These are phyloP conservation scores for Bettongia penicillata DNA, from an alignment of 2,113 vertebrate species.

Conservation along the genomic window DNA sequence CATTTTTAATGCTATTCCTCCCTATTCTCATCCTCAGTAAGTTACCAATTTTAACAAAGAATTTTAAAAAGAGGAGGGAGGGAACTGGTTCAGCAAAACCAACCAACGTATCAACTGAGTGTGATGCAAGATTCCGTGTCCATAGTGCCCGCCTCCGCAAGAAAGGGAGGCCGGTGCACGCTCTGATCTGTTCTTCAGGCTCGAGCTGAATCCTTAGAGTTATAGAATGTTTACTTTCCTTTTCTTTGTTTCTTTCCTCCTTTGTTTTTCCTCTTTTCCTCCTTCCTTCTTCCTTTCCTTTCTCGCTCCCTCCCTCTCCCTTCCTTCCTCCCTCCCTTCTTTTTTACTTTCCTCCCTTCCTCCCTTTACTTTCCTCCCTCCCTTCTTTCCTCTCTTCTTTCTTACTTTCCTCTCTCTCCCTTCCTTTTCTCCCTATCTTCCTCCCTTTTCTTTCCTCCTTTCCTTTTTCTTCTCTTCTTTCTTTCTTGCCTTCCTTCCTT, in stretches of 20 bases:
- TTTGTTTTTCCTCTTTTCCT: background rate
- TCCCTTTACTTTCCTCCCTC: too few species aligned
- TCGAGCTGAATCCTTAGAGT: background rate
- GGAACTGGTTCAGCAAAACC: background rate
- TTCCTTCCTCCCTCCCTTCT: too few species aligned
- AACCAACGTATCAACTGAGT: background rate
- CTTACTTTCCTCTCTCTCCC: too few species aligned
- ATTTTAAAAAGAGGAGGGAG: background rate
- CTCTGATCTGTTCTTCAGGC: background rate
- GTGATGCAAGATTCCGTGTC: background rate
- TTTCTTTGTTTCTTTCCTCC: background rate
- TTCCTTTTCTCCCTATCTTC: too few species aligned
- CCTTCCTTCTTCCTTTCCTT: background rate
- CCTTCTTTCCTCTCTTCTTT: background rate
- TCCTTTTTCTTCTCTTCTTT: too few species aligned
- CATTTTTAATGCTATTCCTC: background rate
- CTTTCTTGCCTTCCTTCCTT: too few species aligned
- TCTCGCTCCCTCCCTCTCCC: rapidly evolving
- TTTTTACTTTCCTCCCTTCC: too few species aligned
- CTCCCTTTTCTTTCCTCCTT: too few species aligned
- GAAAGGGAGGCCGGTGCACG: background rate
- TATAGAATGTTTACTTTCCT: background rate
- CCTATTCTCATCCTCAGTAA: background rate
- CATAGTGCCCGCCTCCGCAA: background rate
- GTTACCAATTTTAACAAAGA: background rate